phyloP scores from a whole-genome alignment of 2,888 invertebrate species.

The Folsomia candida region DNA sequence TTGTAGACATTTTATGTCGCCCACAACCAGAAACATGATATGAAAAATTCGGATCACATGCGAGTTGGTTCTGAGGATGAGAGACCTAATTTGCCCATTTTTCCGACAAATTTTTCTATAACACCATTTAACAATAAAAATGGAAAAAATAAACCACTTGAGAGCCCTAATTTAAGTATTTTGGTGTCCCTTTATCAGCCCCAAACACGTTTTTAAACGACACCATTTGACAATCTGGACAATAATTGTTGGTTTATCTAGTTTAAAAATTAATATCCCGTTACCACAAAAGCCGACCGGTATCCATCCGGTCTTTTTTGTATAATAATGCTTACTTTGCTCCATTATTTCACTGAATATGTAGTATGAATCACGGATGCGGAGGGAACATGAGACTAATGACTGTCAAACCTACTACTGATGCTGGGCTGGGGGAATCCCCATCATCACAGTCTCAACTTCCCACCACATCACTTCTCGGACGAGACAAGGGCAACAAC shows the following conservation, averaged over 20 bases:
- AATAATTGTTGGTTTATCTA: too few species aligned
- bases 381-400: neutral
- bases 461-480: neutral
- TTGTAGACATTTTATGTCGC: too few species aligned
- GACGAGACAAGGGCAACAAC: neutral
- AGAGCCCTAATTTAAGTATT: neutral
- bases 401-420: neutral
- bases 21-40: too few species aligned
- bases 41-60: too few species aligned
- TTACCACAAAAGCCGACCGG: neutral
- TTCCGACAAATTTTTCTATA: neutral
- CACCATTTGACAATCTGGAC: neutral
- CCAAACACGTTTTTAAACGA: neutral
- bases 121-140: neutral
- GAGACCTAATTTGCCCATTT: slow-evolving; percentile 2
- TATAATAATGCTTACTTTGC: neutral
- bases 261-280: neutral
- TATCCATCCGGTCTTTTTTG: neutral
- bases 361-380: neutral
- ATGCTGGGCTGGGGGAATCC: neutral
- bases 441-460: neutral
- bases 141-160: neutral
- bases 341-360: neutral
- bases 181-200: too few species aligned
- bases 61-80: too few species aligned